These are phyloP conservation scores for Trialeurodes vaporariorum DNA, from an alignment of 1,140 invertebrate genomes.

Conservation along the genomic window DNA sequence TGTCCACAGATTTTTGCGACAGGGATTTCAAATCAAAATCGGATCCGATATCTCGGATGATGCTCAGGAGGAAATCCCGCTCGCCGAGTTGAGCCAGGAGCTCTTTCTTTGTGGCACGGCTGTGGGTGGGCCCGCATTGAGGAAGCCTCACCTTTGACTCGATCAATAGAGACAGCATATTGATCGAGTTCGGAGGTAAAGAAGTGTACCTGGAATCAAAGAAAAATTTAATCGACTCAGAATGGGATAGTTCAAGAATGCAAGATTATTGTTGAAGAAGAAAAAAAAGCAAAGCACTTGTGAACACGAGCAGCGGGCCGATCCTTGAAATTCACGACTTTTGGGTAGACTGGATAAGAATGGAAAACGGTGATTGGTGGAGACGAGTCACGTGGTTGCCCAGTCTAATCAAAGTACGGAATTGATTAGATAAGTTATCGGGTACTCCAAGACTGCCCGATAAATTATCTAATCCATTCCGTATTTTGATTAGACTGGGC, in stretches of 20 bases:
- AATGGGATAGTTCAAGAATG: constrained; percentile 5
- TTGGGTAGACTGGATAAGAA: no score
- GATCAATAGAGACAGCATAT: constrained; percentile 39
- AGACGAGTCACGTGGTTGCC: no score
- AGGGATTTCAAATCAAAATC: constrained; percentile 37
- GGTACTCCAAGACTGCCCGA: no score
- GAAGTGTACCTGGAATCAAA: constrained; percentile 36
- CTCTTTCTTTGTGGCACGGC: constrained; percentile 35
- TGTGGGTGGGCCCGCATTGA: constrained; percentile 31
- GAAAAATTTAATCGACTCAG: constrained; percentile 13
- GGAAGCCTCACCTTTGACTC: constrained; percentile 39
- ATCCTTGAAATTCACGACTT: no score
- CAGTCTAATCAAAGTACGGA: not conserved
- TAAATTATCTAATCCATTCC: no score
- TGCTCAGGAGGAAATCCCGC: constrained; percentile 37
- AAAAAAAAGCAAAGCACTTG: no score
- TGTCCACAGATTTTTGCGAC: constrained; percentile 38
- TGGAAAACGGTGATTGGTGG: no score
- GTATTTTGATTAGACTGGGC: no score
- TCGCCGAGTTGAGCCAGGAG: constrained; percentile 34
- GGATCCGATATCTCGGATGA: constrained; percentile 38
- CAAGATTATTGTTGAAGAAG: no score
- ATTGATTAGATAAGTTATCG: no score
- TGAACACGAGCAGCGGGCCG: no score
- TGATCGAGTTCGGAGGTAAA: constrained; percentile 37